These are phyloP conservation scores for Leptinotarsa texana DNA, from an alignment of 1,140 invertebrate genomes.

Conservation along the genomic window DNA sequence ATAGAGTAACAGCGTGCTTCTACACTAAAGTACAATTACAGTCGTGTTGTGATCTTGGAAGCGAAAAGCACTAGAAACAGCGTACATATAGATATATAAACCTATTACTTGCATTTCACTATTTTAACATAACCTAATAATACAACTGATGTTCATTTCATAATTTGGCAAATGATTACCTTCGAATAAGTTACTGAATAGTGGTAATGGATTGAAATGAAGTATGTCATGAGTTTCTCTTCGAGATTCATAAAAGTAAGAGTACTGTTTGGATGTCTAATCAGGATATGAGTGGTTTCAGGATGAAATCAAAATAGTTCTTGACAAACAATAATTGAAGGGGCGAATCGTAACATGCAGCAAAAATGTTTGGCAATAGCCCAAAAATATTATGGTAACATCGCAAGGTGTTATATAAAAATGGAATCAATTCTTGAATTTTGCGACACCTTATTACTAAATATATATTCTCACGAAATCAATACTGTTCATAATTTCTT, in stretches of 20 bases:
- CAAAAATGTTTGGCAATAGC: conserved; percentile 18
- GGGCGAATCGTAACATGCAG: conserved; percentile 3
- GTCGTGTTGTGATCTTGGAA: conserved; percentile 49
- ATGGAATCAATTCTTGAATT: neutral
- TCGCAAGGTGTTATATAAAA: conserved; percentile 20
- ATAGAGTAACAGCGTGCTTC: conserved; percentile 46
- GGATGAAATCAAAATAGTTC: neutral
- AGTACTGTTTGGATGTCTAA: neutral
- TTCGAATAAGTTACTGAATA: neutral
- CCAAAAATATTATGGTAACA: neutral
- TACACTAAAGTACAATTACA: conserved; percentile 42
- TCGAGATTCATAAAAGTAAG: neutral
- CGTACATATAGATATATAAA: conserved; percentile 46
- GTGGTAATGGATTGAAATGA: neutral
- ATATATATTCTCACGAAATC: conserved; percentile 40
- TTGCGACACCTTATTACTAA: conserved; percentile 27
- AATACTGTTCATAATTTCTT: conserved; percentile 43
- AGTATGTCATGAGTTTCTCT: neutral
- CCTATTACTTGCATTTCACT: conserved; percentile 33
- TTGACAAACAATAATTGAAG: neutral
- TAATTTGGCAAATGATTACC: neutral
- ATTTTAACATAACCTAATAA: conserved; percentile 36
- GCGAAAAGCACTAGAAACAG: conserved; percentile 46
- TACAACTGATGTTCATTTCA: conserved; percentile 14
- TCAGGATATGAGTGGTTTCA: neutral